These are phyloP conservation scores for Choristoneura rosaceana DNA, from an alignment of 2,888 invertebrate species.

Conservation along the genomic window DNA sequence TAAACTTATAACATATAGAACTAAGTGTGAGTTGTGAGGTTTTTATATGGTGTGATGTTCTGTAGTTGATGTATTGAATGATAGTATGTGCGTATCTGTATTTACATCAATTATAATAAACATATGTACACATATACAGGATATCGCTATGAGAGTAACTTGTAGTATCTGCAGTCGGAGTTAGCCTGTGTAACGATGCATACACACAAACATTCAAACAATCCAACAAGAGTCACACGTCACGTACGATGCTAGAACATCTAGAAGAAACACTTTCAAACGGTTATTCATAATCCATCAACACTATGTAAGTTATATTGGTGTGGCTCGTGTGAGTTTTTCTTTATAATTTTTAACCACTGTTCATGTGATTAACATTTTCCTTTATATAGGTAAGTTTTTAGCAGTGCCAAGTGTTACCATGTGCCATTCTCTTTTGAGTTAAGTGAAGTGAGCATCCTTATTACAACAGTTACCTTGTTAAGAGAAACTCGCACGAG, in stretches of 20 bases:
- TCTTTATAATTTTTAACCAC: constrained; percentile 1
- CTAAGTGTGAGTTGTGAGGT: neutral
- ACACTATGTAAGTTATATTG: neutral
- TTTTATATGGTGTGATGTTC: constrained; percentile 13
- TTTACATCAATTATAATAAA: constrained; percentile 12
- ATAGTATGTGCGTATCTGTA: neutral
- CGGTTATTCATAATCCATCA: constrained; percentile 21
- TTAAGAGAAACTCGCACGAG: constrained; percentile 19
- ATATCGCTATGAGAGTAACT: neutral
- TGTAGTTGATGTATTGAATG: constrained; percentile 2
- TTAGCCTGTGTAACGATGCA: constrained; percentile 29
- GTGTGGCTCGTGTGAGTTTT: constrained; percentile 20
- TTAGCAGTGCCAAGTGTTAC: neutral
- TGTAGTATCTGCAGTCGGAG: constrained; percentile 2
- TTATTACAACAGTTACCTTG: neutral
- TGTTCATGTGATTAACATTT: neutral
- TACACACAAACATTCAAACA: constrained; percentile 44
- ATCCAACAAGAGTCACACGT: constrained; percentile 41
- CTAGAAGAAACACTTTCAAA: constrained; percentile 31
- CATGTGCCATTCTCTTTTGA: neutral
- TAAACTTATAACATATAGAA: constrained; percentile 6
- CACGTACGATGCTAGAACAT: constrained; percentile 46
- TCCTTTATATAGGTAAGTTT: neutral
- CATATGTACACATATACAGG: constrained; percentile 25
- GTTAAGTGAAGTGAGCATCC: neutral